Base-by-base conservation (phyloP, 1,140 invertebrate genomes). In the Drosophila jambulina region DNA sequence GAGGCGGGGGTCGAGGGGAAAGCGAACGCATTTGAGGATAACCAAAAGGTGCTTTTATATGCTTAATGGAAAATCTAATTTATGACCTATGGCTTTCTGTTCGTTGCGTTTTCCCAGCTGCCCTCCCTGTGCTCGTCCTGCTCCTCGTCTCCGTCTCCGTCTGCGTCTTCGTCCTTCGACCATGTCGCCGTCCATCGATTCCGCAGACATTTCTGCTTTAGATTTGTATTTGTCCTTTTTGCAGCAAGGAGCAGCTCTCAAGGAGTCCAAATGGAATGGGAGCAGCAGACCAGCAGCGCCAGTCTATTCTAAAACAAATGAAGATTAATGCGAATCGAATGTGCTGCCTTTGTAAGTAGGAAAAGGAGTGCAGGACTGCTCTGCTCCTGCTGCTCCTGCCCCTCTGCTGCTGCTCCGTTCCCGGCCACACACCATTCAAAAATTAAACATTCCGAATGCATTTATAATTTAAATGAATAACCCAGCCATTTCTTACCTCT, bases 41-140 rank as follows among this genome's bases (percentile, higher is more conserved):
- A 90, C 85, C 85, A 90, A 90, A 90, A 90, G 85, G 85, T 90
- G 85, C 85, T 90, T 90, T 90, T 90, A 90, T 90, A 90, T 90
- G 85, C 85, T 90, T 90, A 90, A 90, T 90, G 85, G 85, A 90
- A 90, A 90, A 90, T 90, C 85, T 90, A 90, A 90, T 90, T 90
- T 90, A 90, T 90, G 85, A 90, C 85, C 85, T 90, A 90, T 90
- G 85, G 85, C 85, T 90, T 90, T 90, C 86, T 90, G 75, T 85
- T 90, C 85, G 86, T 72, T 88, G 84, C 85, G 80, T 90, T 90
- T 90, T 81, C 84, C 75, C 82, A 74, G 65, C 62, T 71, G 43
- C 68, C 60, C 45, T 19, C n/a, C 15, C 15, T 29, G 25, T n/a
- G n/a, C 49, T 51, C n/a, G 27, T 32, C n/a, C n/a, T 32, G 34